Conservation (phyloP, 37 sponge, comb jelly and placozoan species). For the Spongilla lacustris region DNA sequence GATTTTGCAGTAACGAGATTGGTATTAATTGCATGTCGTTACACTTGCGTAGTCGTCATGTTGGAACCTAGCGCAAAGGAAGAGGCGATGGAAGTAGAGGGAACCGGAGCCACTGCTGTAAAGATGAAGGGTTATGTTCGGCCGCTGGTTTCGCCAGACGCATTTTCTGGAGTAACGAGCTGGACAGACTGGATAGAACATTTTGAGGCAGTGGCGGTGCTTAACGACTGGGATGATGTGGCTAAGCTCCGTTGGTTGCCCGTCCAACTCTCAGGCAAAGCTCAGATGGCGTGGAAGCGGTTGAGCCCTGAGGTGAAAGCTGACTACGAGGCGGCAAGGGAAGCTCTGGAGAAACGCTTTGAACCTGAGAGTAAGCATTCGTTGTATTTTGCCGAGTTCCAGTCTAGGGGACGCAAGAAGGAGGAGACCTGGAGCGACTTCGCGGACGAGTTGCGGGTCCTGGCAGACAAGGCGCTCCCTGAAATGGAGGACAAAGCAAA, state of each 20-base stretch:
- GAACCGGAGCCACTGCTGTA: no score
- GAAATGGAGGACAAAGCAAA: slow-evolving; percentile 19
- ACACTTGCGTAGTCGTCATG: no score
- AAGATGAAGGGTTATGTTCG: background rate
- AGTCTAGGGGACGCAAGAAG: background rate
- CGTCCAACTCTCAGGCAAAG: slow-evolving; percentile 4
- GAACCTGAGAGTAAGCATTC: slow-evolving; percentile 7
- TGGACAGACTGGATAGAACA: slow-evolving; percentile 24
- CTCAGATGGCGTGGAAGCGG: slow-evolving; percentile 14
- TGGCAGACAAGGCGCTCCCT: slow-evolving; percentile 26
- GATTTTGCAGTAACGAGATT: no score
- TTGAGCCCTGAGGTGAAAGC: background rate
- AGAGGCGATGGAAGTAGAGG: no score
- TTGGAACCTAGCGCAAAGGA: no score
- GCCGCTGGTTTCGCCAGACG: slow-evolving; percentile 14
- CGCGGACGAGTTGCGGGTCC: background rate
- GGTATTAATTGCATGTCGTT: no score
- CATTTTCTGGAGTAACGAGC: background rate
- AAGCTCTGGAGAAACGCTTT: slow-evolving; percentile 16
- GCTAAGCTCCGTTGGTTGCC: slow-evolving; percentile 12
- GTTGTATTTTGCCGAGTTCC: slow-evolving; percentile 7
- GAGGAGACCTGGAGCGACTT: slow-evolving; percentile 12
- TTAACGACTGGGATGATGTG: slow-evolving; percentile 13
- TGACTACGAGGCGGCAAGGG: background rate
- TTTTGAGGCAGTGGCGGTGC: slow-evolving; percentile 1